Evolutionary conservation across 92 coral and sea anemone genomes (phyloP).

Genomic region (Phenganax stokvisi): DNA sequence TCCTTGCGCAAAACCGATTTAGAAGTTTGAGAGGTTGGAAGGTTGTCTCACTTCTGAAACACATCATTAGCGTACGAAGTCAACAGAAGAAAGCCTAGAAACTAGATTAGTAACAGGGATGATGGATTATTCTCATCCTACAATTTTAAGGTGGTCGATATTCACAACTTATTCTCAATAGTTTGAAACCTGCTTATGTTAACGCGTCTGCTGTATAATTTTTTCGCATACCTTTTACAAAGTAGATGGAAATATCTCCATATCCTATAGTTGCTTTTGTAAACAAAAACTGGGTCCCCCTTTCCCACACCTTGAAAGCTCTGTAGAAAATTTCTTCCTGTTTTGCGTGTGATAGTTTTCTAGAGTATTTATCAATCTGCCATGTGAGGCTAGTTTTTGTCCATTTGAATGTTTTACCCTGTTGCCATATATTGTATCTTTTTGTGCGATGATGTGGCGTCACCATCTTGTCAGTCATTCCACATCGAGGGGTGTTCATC

Average conservation of each 20-base stretch:
- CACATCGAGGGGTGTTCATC: slow-evolving; percentile 38
- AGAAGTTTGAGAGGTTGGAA: too few species aligned
- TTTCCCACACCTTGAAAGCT: slow-evolving; percentile 37
- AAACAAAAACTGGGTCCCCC: slow-evolving; percentile 24
- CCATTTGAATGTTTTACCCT: slow-evolving; percentile 31
- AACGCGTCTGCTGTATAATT: too few species aligned
- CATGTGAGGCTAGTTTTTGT: slow-evolving; percentile 38
- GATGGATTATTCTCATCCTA: too few species aligned
- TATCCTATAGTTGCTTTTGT: slow-evolving; percentile 44
- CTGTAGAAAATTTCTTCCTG: slow-evolving; percentile 24
- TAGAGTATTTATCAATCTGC: slow-evolving; percentile 26
- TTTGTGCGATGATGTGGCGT: slow-evolving; percentile 30
- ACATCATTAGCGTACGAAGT: too few species aligned
- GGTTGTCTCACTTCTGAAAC: too few species aligned
- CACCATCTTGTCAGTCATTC: slow-evolving; percentile 36
- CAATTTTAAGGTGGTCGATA: too few species aligned
- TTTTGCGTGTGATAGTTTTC: not conserved
- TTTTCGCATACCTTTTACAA: slow-evolving; percentile 13
- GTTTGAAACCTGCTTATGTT: too few species aligned
- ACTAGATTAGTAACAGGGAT: too few species aligned
- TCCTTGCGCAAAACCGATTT: too few species aligned
- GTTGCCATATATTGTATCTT: slow-evolving; percentile 40
- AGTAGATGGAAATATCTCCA: slow-evolving; percentile 48
- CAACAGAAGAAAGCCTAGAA: too few species aligned
- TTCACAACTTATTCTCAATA: too few species aligned